Percentiles rank a stretch among this genome's conserved stretches.
Conservation (phyloP, 2,888 invertebrate species). For the Oeneis ivallda region DNA sequence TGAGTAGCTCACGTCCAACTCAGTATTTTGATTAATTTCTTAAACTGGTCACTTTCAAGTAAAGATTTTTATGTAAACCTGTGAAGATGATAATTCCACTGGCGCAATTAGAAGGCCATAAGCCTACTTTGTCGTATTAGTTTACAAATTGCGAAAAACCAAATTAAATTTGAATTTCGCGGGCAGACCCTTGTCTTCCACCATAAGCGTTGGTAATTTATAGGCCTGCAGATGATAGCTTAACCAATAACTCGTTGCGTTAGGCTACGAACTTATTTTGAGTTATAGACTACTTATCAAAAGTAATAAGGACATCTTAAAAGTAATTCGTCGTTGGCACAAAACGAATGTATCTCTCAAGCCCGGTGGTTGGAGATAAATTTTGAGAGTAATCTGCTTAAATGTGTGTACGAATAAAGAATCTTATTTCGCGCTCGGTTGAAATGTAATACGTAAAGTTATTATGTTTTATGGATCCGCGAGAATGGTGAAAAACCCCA, state of each 20-base stretch:
- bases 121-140: no score
- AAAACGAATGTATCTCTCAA: slow-evolving; percentile 21
- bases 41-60: no score
- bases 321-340: slow-evolving; percentile 16
- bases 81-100: no score
- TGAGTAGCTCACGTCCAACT: no score
- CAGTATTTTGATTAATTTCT: no score
- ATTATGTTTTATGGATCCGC: slow-evolving; percentile 29
- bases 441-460: slow-evolving; percentile 33
- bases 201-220: no score
- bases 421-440: slow-evolving; percentile 37
- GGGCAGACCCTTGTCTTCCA: no score
- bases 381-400: slow-evolving; percentile 36
- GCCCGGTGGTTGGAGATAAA: slow-evolving; percentile 29
- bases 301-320: slow-evolving; percentile 8
- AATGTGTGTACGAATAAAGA: slow-evolving; percentile 34
- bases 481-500: background rate
- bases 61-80: no score
- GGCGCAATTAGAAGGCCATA: no score
- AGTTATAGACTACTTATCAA: background rate
- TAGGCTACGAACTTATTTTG: background rate
- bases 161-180: background rate
- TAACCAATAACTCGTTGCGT: no score
- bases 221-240: no score
- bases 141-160: no score